These are phyloP conservation scores for Piezodorus guildinii DNA, from an alignment of 1,140 invertebrate species.

Conservation along the genomic window DNA sequence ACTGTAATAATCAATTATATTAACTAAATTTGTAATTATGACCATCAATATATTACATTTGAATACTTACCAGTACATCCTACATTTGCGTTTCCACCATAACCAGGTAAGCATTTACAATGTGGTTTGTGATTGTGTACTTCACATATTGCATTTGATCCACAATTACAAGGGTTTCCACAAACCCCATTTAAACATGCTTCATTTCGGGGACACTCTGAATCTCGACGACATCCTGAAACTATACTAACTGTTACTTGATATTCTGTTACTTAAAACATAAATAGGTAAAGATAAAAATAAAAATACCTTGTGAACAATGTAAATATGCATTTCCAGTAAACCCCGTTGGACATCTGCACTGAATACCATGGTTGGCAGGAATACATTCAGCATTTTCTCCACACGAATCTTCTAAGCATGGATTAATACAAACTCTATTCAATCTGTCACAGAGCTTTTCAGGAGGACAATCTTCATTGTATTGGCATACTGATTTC, in stretches of 20 bases:
- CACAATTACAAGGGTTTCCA: conserved; percentile 62
- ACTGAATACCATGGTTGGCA: conserved; percentile 62
- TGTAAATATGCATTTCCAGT: conserved; percentile 66
- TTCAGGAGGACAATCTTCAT: conserved; percentile 74
- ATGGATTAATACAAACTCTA: conserved; percentile 71
- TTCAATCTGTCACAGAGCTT: conserved; percentile 71
- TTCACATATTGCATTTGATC: conserved; percentile 61
- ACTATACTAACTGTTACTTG: conserved; percentile 32
- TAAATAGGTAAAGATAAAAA: background rate
- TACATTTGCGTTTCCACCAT: conserved; percentile 52
- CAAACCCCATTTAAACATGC: conserved; percentile 64
- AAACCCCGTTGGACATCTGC: conserved; percentile 61
- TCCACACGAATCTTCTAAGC: conserved; percentile 67
- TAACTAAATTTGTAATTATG: too few relatives aligned
- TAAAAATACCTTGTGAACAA: conserved; percentile 46
- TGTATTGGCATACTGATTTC: conserved; percentile 71
- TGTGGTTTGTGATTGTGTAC: conserved; percentile 56
- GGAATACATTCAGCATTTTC: conserved; percentile 69
- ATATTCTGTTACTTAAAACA: background rate
- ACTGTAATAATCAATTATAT: too few relatives aligned
- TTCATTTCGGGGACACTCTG: conserved; percentile 53
- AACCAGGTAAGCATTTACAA: conserved; percentile 65
- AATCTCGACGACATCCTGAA: conserved; percentile 52
- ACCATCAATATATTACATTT: too few relatives aligned
- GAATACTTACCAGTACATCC: conserved; percentile 37